These are phyloP conservation scores for Hucho hucho DNA, from an alignment of 2,113 vertebrate genomes.

Conservation along the genomic window DNA sequence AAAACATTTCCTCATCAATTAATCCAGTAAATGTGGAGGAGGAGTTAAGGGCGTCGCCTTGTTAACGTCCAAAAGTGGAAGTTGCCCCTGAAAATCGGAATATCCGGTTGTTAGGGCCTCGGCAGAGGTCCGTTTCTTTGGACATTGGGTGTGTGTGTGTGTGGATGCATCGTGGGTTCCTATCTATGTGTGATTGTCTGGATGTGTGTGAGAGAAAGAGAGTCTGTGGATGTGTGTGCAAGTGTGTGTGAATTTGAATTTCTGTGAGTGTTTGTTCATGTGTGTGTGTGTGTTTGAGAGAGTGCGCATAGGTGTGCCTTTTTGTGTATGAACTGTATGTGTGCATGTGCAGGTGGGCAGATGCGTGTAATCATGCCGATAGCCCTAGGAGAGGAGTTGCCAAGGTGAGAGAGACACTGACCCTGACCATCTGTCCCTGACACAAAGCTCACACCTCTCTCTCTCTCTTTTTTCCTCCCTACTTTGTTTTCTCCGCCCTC, in stretches of 20 bases:
- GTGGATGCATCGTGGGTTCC: too few species aligned
- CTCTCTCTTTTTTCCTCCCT: conserved; percentile 26
- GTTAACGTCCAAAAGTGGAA: too few species aligned
- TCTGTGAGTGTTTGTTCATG: too few species aligned
- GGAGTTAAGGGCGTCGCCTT: too few species aligned
- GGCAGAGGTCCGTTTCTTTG: too few species aligned
- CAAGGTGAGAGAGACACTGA: conserved; percentile 63
- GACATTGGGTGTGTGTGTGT: too few species aligned
- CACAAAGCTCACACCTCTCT: conserved; percentile 18
- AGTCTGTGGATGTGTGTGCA: conserved; percentile 60
- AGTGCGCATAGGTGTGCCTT: not conserved
- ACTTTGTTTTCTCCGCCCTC: not conserved
- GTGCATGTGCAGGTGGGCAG: conserved; percentile 57
- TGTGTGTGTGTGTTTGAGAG: conserved; percentile 5
- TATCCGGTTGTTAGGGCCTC: too few species aligned
- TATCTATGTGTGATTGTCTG: conserved; percentile 18
- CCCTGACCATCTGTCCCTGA: conserved; percentile 68
- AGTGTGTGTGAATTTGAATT: not conserved
- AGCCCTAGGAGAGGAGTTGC: conserved; percentile 55
- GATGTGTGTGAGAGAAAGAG: conserved; percentile 11
- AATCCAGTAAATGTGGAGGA: too few species aligned
- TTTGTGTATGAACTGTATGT: conserved; percentile 13
- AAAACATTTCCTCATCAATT: too few species aligned
- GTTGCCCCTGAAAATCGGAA: too few species aligned
- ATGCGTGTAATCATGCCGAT: conserved; percentile 65